Evolutionary conservation across 2,888 invertebrate genomes (phyloP).

Genomic region (Protophormia terraenovae): DNA sequence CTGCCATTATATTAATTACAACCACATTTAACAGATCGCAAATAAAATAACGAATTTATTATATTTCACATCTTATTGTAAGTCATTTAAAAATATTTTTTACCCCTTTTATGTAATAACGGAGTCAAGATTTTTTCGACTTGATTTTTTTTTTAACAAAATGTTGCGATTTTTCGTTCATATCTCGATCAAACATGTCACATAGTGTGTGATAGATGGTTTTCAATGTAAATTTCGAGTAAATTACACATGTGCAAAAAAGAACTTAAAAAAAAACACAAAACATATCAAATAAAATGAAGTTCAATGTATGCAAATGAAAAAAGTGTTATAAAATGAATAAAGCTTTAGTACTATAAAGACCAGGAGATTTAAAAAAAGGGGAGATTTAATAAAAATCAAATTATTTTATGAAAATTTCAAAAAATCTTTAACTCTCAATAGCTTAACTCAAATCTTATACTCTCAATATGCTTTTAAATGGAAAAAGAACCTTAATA

Average conservation of each 20-base stretch:
- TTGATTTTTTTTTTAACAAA: constrained; percentile 28
- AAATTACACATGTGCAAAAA: constrained; percentile 73
- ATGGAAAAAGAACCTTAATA: too few species aligned
- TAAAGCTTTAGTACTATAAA: constrained; percentile 20
- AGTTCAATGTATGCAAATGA: constrained; percentile 54
- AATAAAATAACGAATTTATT: neutral
- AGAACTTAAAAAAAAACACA: neutral
- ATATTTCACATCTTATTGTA: neutral
- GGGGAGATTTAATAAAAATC: too few species aligned
- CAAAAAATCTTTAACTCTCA: too few species aligned
- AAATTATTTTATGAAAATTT: too few species aligned
- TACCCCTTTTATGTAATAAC: neutral
- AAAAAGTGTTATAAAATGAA: neutral
- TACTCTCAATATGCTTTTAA: too few species aligned
- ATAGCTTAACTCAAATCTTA: too few species aligned
- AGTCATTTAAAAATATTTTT: neutral
- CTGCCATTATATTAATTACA: too few species aligned
- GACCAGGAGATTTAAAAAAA: too few species aligned
- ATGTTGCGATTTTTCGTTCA: constrained; percentile 24
- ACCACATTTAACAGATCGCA: neutral
- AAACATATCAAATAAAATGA: constrained; percentile 10
- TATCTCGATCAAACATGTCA: constrained; percentile 37
- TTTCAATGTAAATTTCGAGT: constrained; percentile 77
- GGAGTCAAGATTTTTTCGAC: neutral
- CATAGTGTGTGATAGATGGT: constrained; percentile 72